phyloP scores from a whole-genome alignment of 2,797 vertebrate species.

The Gymnothorax javanicus region DNA sequence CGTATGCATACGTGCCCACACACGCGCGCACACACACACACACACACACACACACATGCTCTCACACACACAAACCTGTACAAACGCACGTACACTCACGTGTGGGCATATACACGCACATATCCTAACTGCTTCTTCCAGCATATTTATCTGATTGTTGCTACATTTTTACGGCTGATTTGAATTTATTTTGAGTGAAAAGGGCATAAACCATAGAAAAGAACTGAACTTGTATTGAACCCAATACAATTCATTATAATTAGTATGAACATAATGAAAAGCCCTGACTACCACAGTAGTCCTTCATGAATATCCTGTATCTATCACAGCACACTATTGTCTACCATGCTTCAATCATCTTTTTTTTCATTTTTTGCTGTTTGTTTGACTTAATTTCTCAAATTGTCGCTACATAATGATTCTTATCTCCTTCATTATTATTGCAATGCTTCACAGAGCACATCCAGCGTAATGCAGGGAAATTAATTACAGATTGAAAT shows the following conservation, averaged over 20 bases:
- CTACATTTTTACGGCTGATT: no score
- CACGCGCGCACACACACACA: neutral
- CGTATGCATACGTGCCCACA: neutral
- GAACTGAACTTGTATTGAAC: no score
- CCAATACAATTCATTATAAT: no score
- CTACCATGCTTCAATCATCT: neutral
- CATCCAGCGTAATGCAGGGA: neutral
- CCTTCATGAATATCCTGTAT: neutral
- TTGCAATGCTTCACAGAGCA: neutral
- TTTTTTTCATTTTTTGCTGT: neutral
- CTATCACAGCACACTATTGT: neutral
- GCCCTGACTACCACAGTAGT: no score
- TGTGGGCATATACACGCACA: no score
- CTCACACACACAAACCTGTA: neutral
- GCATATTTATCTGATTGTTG: no score
- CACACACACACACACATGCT: neutral
- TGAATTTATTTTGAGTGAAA: no score
- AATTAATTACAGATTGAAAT: constrained; percentile 4
- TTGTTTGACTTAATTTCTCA: neutral
- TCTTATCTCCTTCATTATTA: neutral
- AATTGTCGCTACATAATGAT: neutral
- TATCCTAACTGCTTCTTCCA: neutral
- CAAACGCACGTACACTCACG: neutral
- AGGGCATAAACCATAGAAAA: no score
- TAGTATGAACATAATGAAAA: no score